Evolutionary conservation across 2,113 vertebrate species (phyloP).

Genomic region (Anolis carolinensis): DNA sequence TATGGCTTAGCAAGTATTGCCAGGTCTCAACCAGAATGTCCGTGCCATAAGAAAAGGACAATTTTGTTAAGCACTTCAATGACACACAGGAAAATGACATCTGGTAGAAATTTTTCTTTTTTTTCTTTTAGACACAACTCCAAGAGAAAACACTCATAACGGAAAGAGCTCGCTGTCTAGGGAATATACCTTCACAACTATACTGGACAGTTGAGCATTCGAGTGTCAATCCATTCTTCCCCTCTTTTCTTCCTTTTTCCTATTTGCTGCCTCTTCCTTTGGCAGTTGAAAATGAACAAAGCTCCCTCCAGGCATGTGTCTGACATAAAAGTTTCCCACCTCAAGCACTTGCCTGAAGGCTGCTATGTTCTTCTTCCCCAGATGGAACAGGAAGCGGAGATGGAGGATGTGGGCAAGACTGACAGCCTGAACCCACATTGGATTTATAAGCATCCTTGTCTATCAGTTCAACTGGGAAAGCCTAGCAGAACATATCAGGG

Average conservation of each 20-base stretch:
- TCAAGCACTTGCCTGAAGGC: not conserved
- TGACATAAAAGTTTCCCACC: not conserved
- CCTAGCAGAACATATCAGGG: not conserved
- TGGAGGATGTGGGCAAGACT: not conserved
- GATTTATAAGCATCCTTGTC: not conserved
- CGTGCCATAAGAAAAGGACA: not conserved
- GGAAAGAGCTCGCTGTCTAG: not conserved
- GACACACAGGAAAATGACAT: not conserved
- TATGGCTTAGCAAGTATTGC: not conserved
- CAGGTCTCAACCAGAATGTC: not conserved
- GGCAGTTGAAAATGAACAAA: not conserved
- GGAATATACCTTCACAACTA: not conserved
- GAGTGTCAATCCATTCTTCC: not conserved
- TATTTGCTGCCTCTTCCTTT: not conserved
- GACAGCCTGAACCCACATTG: not conserved
- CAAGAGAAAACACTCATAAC: not conserved
- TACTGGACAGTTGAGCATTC: not conserved
- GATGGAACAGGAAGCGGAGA: not conserved
- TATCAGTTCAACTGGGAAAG: not conserved
- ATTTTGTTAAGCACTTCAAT: not conserved
- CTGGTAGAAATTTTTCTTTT: not conserved
- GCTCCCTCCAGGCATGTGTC: not conserved
- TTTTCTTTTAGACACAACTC: not conserved
- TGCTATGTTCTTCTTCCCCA: not conserved
- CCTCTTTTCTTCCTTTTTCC: not conserved